Conservation (phyloP, 2,888 invertebrate species). For the Dilophus febrilis region DNA sequence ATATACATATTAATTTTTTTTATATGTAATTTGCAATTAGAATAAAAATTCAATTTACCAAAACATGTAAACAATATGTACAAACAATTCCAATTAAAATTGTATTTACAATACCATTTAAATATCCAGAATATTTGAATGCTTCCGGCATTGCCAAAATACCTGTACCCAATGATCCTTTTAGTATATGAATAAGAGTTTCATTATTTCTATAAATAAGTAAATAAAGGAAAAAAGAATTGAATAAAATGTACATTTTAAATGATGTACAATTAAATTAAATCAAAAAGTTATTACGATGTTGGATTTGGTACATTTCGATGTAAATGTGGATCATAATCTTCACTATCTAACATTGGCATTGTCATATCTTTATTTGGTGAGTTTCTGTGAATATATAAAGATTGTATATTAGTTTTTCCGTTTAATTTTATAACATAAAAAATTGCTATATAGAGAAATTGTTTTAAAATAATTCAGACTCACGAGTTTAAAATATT, state of each 20-base stretch:
- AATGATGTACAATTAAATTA: conserved; percentile 1
- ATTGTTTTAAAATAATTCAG: too few species aligned
- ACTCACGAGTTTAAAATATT: too few species aligned
- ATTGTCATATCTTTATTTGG: too few species aligned
- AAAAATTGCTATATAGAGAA: too few species aligned
- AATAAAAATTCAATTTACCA: conserved; percentile 30
- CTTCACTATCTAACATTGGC: conserved; percentile 13
- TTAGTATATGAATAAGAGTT: conserved; percentile 76
- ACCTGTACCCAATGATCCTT: conserved; percentile 87
- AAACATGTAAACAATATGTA: conserved; percentile 84
- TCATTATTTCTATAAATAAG: conserved; percentile 53
- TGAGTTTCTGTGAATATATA: too few species aligned
- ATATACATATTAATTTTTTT: too few species aligned
- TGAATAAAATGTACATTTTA: too few species aligned
- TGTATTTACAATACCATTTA: conserved; percentile 63
- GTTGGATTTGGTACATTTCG: conserved; percentile 44
- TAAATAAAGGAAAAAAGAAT: not conserved
- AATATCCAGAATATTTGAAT: conserved; percentile 42
- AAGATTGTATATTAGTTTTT: too few species aligned
- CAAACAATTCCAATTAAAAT: conserved; percentile 73
- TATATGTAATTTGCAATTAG: not conserved
- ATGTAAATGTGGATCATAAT: conserved; percentile 45
- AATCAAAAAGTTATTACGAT: conserved; percentile 32
- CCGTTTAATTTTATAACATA: too few species aligned
- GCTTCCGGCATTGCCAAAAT: conserved; percentile 73